phyloP scores from a whole-genome alignment of 2,113 vertebrate species.

The Ahaetulla prasina region DNA sequence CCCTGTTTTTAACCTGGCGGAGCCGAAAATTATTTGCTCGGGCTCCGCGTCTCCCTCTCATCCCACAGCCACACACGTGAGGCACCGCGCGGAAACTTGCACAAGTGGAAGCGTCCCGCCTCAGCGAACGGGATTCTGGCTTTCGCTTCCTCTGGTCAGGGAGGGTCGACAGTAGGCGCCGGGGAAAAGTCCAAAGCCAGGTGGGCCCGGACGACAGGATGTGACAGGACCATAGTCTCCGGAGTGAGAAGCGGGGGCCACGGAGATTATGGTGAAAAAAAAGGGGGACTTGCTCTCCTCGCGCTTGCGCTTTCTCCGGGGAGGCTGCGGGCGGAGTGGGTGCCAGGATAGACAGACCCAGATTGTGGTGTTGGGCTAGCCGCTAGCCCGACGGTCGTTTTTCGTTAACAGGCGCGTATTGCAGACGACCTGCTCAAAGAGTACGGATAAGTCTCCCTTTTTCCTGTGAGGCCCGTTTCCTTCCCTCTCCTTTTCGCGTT shows the following conservation, averaged over 20 bases:
- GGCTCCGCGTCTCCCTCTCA: neutral
- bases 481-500: neutral
- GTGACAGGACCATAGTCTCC: no score
- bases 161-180: neutral
- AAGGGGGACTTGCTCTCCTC: constrained; percentile 30
- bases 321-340: neutral
- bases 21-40: constrained; percentile 7
- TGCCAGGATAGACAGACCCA: neutral
- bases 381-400: neutral
- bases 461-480: neutral
- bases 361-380: neutral
- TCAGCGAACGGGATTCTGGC: neutral
- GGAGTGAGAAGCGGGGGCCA: neutral
- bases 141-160: neutral
- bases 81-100: neutral
- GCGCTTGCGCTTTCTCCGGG: neutral
- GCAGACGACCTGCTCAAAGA: neutral
- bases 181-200: neutral
- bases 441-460: no score
- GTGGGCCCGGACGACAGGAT: neutral
- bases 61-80: neutral
- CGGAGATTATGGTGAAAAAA: constrained; percentile 10
- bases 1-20: neutral
- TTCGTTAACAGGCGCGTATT: neutral
- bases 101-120: no score